Conservation (phyloP, 2,888 invertebrate genomes). For the Anodontia alba region DNA sequence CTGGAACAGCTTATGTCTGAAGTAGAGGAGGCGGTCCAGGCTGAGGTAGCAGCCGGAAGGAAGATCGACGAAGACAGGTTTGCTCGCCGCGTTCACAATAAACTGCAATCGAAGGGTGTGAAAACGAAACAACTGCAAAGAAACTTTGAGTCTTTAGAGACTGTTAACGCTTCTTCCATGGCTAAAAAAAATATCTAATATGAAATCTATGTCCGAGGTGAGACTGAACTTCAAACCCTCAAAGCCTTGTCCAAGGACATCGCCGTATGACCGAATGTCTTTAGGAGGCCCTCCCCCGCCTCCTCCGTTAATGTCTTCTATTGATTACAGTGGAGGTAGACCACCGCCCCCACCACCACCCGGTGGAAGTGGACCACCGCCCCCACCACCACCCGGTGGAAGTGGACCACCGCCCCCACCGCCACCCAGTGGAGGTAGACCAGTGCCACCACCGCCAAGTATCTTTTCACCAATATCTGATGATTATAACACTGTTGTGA, state of each 20-base stretch:
- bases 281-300: not conserved
- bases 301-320: not conserved
- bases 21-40: conserved; percentile 73
- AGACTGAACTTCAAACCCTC: conserved; percentile 37
- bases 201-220: conserved; percentile 57
- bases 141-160: conserved; percentile 51
- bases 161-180: conserved; percentile 40
- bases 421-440: no score
- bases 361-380: not conserved
- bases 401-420: not conserved
- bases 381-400: not conserved
- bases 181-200: conserved; percentile 53
- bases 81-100: conserved; percentile 51
- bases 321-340: not conserved
- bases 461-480: conserved; percentile 27
- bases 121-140: conserved; percentile 59
- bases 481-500: conserved; percentile 54
- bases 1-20: conserved; percentile 79
- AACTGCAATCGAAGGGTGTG: conserved; percentile 56
- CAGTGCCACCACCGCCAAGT: not conserved
- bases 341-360: not conserved
- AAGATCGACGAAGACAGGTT: conserved; percentile 67
- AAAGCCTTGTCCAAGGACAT: not conserved
- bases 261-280: not conserved
- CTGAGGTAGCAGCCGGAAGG: conserved; percentile 63